Percentiles rank a stretch among this genome's conserved stretches.
Conservation (phyloP, 2,113 vertebrate species). For the Bujurquina vittata region DNA sequence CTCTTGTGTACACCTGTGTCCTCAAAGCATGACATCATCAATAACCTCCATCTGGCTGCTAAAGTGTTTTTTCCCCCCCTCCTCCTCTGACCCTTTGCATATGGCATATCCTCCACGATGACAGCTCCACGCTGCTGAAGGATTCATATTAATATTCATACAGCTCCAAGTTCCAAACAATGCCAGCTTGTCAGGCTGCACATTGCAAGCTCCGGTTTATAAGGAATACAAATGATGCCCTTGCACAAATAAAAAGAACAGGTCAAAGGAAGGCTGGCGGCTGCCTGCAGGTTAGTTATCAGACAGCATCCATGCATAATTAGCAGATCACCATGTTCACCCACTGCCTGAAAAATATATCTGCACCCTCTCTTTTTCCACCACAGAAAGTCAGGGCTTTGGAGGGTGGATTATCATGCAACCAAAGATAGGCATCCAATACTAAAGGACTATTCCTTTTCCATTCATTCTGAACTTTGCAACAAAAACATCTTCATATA, state of each 20-base stretch:
- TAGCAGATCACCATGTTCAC: conserved; percentile 27
- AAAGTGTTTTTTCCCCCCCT: conserved; percentile 2
- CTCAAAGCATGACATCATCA: conserved; percentile 47
- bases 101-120: conserved; percentile 40
- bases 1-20: background rate
- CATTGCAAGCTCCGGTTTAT: conserved; percentile 47
- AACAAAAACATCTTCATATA: background rate
- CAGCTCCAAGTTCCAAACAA: conserved; percentile 58
- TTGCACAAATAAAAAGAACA: conserved; percentile 63
- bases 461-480: background rate
- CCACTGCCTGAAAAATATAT: conserved; percentile 16
- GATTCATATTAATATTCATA: conserved; percentile 74
- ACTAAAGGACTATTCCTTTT: background rate
- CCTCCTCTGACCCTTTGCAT: conserved; percentile 48
- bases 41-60: conserved; percentile 61
- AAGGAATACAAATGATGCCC: conserved; percentile 76
- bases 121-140: conserved; percentile 54
- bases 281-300: conserved; percentile 61
- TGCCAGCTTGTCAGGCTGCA: conserved; percentile 61
- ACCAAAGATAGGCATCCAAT: background rate
- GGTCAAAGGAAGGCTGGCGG: conserved; percentile 61
- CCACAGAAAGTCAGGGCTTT: background rate
- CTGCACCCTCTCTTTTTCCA: background rate
- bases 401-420: background rate
- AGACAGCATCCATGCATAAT: conserved; percentile 64